phyloP scores from a whole-genome alignment of 1,140 invertebrate genomes.

The Piezodorus guildinii region DNA sequence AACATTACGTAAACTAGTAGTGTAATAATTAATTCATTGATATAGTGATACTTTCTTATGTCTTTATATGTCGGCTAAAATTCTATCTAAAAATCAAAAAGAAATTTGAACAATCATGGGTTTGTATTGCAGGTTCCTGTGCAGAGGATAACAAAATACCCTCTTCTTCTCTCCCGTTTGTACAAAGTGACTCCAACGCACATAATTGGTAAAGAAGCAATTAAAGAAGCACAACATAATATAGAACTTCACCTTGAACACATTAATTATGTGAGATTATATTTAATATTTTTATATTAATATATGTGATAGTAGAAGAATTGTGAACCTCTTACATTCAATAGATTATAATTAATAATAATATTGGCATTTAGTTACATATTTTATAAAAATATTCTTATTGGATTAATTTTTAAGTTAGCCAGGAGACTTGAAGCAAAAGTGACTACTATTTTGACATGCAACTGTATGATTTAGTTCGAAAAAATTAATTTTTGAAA shows the following conservation, averaged over 20 bases:
- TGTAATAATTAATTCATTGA: background rate
- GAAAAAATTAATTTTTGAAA: no score
- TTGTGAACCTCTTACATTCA: no score
- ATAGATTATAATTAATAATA: no score
- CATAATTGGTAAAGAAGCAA: conserved; percentile 54
- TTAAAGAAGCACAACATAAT: conserved; percentile 77
- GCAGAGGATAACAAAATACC: conserved; percentile 85
- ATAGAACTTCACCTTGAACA: conserved; percentile 87
- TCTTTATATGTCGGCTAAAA: background rate
- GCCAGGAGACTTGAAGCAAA: no score
- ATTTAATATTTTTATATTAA: background rate
- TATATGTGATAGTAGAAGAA: background rate
- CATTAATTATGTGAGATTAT: conserved; percentile 67
- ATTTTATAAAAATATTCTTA: no score
- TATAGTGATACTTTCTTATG: no score
- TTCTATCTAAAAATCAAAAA: background rate
- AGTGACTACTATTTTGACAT: no score
- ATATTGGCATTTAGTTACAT: no score
- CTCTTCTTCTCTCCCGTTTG: conserved; percentile 75
- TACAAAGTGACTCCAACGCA: conserved; percentile 80
- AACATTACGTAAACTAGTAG: no score
- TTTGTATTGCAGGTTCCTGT: conserved; percentile 56
- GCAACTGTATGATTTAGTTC: no score
- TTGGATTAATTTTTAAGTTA: no score
- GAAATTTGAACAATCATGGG: background rate